Percentiles rank a stretch among this genome's conserved stretches.
Conservation (phyloP, 1,140 invertebrate species). For the Amphibalanus amphitrite region DNA sequence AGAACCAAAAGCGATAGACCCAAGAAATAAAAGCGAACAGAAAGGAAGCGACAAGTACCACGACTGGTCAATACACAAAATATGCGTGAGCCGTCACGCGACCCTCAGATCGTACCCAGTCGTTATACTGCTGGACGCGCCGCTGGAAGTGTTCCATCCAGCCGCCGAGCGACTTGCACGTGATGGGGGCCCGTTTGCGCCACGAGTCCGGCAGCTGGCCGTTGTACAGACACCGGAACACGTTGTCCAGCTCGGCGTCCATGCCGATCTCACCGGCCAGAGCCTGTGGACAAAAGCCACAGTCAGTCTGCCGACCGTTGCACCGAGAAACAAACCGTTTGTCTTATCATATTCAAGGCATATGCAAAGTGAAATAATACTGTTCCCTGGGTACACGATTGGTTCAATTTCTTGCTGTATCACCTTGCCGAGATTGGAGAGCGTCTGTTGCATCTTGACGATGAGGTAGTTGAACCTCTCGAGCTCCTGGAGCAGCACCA, state of each 20-base stretch:
- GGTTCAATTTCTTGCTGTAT: too few species aligned
- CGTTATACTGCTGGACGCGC: slow-evolving; percentile 46
- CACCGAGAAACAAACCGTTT: too few species aligned
- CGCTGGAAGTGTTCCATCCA: slow-evolving; percentile 74
- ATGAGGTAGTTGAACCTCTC: slow-evolving; percentile 69
- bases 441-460: slow-evolving; percentile 45
- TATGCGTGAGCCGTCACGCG: too few species aligned
- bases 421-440: slow-evolving; percentile 52
- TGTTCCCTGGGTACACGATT: too few species aligned
- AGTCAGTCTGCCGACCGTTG: too few species aligned
- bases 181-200: slow-evolving; percentile 58
- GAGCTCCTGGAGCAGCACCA: slow-evolving; percentile 73
- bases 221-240: slow-evolving; percentile 60
- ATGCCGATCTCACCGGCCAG: slow-evolving; percentile 77
- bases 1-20: too few species aligned
- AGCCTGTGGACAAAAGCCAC: too few species aligned
- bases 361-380: too few species aligned
- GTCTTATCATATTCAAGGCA: too few species aligned
- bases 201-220: slow-evolving; percentile 63
- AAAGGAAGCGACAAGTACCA: too few species aligned
- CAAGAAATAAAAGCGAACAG: too few species aligned
- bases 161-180: slow-evolving; percentile 58
- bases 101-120: slow-evolving; percentile 61
- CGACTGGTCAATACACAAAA: too few species aligned
- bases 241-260: slow-evolving; percentile 63